phyloP scores from a whole-genome alignment of 2,797 vertebrate species.

The Antrozous pallidus region DNA sequence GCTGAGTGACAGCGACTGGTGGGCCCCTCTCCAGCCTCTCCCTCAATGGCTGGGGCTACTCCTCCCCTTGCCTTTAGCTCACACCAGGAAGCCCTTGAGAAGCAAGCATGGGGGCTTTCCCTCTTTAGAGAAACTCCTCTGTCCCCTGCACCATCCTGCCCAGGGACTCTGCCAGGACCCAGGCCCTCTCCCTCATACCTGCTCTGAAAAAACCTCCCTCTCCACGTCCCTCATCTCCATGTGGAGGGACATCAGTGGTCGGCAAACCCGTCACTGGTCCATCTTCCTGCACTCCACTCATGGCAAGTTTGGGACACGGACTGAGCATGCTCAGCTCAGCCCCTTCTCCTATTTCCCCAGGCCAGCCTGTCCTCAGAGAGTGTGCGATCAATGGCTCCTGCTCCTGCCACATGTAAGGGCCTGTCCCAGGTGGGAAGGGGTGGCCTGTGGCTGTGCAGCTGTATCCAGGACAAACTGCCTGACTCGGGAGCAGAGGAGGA shows the following conservation, averaged over 20 bases:
- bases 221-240: neutral
- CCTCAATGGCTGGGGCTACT: neutral
- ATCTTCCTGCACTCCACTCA: neutral
- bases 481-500: neutral
- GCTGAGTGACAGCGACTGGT: neutral
- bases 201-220: no score
- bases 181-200: neutral
- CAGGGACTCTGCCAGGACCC: neutral
- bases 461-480: neutral
- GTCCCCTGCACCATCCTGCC: neutral
- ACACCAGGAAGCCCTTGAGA: neutral
- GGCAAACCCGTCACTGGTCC: neutral
- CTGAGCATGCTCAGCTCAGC: neutral
- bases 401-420: fast-evolving
- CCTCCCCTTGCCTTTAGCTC: neutral
- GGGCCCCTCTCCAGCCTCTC: neutral
- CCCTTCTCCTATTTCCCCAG: neutral
- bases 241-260: fast-evolving
- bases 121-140: neutral
- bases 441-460: neutral
- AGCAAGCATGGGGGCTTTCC: no score
- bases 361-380: neutral
- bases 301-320: neutral
- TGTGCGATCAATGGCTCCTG: neutral
- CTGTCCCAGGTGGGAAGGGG: neutral